Percentiles rank a stretch among this genome's conserved stretches.
phyloP scores from a whole-genome alignment of 2,888 invertebrate species.

The Macroteleia sp. region DNA sequence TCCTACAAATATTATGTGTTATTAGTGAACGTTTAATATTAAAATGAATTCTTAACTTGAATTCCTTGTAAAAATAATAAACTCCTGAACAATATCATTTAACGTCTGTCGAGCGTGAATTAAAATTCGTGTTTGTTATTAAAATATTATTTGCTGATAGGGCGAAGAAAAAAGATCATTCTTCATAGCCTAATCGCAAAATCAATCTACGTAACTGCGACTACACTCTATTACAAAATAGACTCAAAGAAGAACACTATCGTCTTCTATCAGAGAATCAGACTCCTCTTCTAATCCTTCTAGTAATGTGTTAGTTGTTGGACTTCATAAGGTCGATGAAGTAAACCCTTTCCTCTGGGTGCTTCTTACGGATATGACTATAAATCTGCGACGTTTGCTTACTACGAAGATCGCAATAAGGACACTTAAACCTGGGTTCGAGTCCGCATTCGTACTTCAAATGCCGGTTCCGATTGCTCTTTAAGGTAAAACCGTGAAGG shows the following conservation, averaged over 20 bases:
- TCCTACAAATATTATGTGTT: too few relatives aligned
- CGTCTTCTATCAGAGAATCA: neutral
- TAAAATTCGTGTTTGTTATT: too few relatives aligned
- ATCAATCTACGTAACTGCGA: neutral
- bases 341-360: slow-evolving; percentile 68
- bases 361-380: slow-evolving; percentile 74
- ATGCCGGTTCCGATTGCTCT: slow-evolving; percentile 78
- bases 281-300: too few relatives aligned
- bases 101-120: too few relatives aligned
- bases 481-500: slow-evolving; percentile 72
- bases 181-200: slow-evolving; percentile 7
- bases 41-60: too few relatives aligned
- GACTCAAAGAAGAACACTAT: neutral
- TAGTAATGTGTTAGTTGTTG: slow-evolving; percentile 10
- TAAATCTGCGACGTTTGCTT: slow-evolving; percentile 75
- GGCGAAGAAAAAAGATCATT: neutral
- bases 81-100: too few relatives aligned
- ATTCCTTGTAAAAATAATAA: too few relatives aligned
- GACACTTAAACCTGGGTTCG: slow-evolving; percentile 79
- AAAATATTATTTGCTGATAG: too few relatives aligned
- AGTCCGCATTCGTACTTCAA: slow-evolving; percentile 80
- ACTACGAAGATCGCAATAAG: slow-evolving; percentile 75
- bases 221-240: neutral
- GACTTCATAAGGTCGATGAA: slow-evolving; percentile 66
- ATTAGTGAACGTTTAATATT: too few relatives aligned